These are phyloP conservation scores for Chironomus tentans DNA, from an alignment of 2,888 invertebrate genomes.

Conservation along the genomic window DNA sequence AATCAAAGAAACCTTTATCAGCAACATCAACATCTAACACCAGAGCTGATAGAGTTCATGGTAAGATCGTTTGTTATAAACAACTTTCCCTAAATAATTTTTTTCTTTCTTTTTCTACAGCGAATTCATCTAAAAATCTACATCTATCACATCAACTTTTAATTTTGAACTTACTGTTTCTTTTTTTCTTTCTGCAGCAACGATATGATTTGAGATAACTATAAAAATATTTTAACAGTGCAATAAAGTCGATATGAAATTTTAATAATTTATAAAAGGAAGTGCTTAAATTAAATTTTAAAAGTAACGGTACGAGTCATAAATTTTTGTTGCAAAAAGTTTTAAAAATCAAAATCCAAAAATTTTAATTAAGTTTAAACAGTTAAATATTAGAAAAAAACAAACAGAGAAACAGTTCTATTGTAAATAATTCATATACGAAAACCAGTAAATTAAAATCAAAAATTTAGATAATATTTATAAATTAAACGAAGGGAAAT, in stretches of 20 bases:
- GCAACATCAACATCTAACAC: constrained; percentile 42
- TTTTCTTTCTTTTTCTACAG: neutral
- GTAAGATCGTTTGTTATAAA: constrained; percentile 37
- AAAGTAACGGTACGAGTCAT: no score
- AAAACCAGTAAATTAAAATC: neutral
- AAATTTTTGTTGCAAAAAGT: no score
- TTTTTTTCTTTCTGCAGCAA: neutral
- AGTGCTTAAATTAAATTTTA: constrained; percentile 14
- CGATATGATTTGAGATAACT: constrained; percentile 5
- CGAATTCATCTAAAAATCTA: neutral
- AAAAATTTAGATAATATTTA: neutral
- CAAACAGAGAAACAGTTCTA: no score
- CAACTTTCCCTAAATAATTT: neutral
- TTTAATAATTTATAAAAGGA: neutral
- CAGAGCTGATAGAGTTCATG: constrained; percentile 61
- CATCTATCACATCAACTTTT: neutral
- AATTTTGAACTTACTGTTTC: no score
- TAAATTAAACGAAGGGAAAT: neutral
- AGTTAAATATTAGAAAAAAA: no score
- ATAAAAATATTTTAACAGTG: neutral
- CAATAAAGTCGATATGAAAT: neutral
- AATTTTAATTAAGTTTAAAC: no score
- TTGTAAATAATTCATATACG: neutral
- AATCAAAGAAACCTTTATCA: constrained; percentile 55
- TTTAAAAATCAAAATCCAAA: no score